Evolutionary conservation across 2,888 invertebrate species (phyloP).

Genomic region (Xestia xanthographa): DNA sequence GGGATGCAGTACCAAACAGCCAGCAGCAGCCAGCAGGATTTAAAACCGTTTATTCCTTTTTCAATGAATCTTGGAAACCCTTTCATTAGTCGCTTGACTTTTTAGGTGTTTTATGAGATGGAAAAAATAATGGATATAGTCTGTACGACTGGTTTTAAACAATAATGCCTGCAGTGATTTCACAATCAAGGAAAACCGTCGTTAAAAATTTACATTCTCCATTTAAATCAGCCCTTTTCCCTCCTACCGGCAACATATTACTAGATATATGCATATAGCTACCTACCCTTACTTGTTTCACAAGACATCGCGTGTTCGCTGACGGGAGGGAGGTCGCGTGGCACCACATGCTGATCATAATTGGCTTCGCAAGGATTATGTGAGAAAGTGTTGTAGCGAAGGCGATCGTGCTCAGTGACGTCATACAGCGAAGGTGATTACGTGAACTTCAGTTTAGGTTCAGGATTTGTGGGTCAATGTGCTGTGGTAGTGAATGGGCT

Average conservation of each 20-base stretch:
- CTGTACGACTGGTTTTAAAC: not conserved
- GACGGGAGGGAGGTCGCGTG: conserved; percentile 68
- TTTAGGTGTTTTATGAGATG: not conserved
- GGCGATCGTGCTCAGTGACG: conserved; percentile 66
- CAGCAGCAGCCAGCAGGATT: too few relatives aligned
- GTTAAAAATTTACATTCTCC: conserved; percentile 27
- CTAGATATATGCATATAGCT: conserved; percentile 46
- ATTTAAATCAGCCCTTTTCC: not conserved
- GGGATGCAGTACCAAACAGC: too few relatives aligned
- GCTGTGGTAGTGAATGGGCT: conserved; percentile 27
- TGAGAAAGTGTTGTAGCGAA: conserved; percentile 73
- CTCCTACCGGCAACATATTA: conserved; percentile 36
- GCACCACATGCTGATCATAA: conserved; percentile 68
- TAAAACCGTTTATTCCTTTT: not conserved
- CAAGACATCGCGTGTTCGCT: conserved; percentile 69
- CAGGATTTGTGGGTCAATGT: conserved; percentile 50
- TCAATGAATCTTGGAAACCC: not conserved
- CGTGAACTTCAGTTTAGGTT: conserved; percentile 62
- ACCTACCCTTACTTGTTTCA: conserved; percentile 43
- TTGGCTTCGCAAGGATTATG: conserved; percentile 74
- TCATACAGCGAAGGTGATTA: conserved; percentile 60
- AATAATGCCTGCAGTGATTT: not conserved
- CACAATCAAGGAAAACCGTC: not conserved
- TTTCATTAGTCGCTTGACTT: too few relatives aligned
- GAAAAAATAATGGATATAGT: not conserved